phyloP scores from a whole-genome alignment of 2,888 invertebrate genomes.

The Bimastos eiseni region DNA sequence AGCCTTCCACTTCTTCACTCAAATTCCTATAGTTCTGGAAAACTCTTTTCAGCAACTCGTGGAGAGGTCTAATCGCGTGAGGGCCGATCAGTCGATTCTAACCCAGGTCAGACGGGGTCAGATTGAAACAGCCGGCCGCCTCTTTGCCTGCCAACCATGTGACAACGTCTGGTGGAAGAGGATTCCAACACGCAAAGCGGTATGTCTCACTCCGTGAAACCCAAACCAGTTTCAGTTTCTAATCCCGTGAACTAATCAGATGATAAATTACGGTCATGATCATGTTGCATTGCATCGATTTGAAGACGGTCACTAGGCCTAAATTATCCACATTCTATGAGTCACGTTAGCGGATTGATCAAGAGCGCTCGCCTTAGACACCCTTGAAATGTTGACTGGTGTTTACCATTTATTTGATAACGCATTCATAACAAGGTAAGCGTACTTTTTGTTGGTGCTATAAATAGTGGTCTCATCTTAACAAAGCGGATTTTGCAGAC shows the following conservation, averaged over 20 bases:
- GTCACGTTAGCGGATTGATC: too few species aligned
- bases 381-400: too few species aligned
- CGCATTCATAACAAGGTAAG: too few species aligned
- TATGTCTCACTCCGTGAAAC: background rate
- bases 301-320: too few species aligned
- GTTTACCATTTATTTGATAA: too few species aligned
- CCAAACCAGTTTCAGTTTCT: background rate
- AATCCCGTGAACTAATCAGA: background rate
- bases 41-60: background rate
- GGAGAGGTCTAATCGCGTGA: background rate
- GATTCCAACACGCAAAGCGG: slow-evolving; percentile 43
- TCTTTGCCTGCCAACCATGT: slow-evolving; percentile 46
- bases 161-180: slow-evolving; percentile 48
- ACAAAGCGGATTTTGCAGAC: too few species aligned
- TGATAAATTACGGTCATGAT: too few species aligned
- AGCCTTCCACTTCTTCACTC: background rate
- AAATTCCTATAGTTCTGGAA: background rate
- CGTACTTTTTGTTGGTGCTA: too few species aligned
- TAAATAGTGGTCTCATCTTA: too few species aligned
- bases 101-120: slow-evolving; percentile 10
- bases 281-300: too few species aligned
- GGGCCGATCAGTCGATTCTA: background rate
- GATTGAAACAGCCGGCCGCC: slow-evolving; percentile 37
- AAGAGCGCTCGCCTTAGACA: too few species aligned
- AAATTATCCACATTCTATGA: too few species aligned